Conservation (phyloP, 2,888 invertebrate genomes). For the Priocnemis perturbator region DNA sequence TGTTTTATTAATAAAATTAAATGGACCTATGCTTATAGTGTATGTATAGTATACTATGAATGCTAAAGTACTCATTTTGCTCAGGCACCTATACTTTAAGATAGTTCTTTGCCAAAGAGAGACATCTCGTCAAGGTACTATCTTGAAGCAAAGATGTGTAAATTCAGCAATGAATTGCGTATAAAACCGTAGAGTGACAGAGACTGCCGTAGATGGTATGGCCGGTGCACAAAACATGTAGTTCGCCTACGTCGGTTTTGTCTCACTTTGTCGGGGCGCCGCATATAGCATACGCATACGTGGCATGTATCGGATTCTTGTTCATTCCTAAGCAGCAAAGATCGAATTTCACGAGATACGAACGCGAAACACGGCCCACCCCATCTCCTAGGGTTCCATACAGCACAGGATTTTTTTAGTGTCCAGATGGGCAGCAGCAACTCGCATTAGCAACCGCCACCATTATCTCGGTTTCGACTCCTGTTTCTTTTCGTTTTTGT, state of each 20-base stretch:
- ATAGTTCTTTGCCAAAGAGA: slow-evolving; percentile 46
- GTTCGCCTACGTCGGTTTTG: slow-evolving; percentile 17
- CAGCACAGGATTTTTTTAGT: slow-evolving; percentile 47
- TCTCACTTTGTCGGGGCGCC: neutral
- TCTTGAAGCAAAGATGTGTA: slow-evolving; percentile 59
- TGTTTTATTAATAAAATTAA: slow-evolving; percentile 57
- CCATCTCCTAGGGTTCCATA: slow-evolving; percentile 53
- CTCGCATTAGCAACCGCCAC: slow-evolving; percentile 43
- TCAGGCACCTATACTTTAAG: slow-evolving; percentile 58
- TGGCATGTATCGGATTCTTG: slow-evolving; percentile 18
- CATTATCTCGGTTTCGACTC: slow-evolving; percentile 13
- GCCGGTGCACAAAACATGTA: slow-evolving; percentile 32
- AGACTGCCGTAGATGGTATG: slow-evolving; percentile 55
- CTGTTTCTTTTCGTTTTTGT: slow-evolving; percentile 34
- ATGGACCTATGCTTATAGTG: slow-evolving; percentile 57
- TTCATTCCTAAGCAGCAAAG: slow-evolving; percentile 23
- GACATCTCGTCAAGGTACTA: slow-evolving; percentile 49
- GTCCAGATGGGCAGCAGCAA: slow-evolving; percentile 13
- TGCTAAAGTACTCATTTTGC: slow-evolving; percentile 60
- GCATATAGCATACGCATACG: slow-evolving; percentile 14
- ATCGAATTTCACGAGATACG: slow-evolving; percentile 22
- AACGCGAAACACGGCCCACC: slow-evolving; percentile 42
- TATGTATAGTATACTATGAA: slow-evolving; percentile 59
- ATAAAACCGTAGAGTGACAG: slow-evolving; percentile 56
- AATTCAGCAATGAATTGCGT: slow-evolving; percentile 55